phyloP scores from a whole-genome alignment of 2,113 vertebrate genomes.

The Ornithorhynchus anatinus region DNA sequence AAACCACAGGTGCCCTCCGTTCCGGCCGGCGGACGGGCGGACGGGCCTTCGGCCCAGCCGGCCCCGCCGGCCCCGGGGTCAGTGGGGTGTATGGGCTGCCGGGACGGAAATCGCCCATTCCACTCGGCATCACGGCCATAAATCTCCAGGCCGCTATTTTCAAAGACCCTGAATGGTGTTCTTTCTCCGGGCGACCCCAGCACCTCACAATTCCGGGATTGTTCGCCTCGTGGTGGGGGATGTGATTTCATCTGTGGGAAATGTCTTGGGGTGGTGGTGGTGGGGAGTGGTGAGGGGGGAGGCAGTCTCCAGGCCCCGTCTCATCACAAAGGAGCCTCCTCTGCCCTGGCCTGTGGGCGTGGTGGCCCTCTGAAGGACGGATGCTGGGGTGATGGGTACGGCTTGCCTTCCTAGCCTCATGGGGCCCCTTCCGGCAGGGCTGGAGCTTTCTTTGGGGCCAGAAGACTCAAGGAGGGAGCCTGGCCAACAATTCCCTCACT shows the following conservation, averaged over 20 bases:
- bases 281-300: neutral
- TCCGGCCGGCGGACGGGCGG: no score
- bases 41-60: neutral
- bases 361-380: neutral
- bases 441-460: no score
- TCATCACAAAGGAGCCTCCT: neutral
- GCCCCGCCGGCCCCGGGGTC: neutral
- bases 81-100: neutral
- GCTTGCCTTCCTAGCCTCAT: neutral
- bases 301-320: constrained; percentile 17
- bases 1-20: neutral
- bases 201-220: constrained; percentile 61
- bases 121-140: neutral
- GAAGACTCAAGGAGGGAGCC: no score
- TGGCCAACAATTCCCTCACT: no score
- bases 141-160: constrained; percentile 42
- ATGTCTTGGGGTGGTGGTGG: constrained; percentile 8
- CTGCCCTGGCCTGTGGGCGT: neutral
- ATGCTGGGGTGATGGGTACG: neutral
- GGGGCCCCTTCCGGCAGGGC: no score
- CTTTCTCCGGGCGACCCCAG: constrained; percentile 48
- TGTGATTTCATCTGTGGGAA: constrained; percentile 50
- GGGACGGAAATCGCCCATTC: neutral
- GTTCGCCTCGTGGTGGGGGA: constrained; percentile 44
- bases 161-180: constrained; percentile 45